Base-by-base conservation (phyloP, 2,113 vertebrate genomes). In the Lichenostomus cassidix region DNA sequence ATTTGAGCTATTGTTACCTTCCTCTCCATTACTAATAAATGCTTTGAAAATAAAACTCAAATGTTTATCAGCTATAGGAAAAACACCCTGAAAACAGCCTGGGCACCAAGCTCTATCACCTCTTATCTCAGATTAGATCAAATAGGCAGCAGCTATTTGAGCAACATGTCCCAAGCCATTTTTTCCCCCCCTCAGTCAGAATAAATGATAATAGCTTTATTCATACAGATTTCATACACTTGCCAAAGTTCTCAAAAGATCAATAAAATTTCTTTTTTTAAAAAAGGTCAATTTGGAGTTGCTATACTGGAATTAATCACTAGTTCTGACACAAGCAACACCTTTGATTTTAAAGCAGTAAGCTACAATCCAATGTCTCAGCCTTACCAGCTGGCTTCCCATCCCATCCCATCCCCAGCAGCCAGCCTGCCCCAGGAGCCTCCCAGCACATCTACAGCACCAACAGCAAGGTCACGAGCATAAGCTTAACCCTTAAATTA, bases 401-500 rank as follows among this genome's bases (percentile, higher is more conserved):
- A 0, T 12, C 41, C 18, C 7, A 0, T 12, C 41, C 16, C 42
- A 29, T 21, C 18, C 33, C 15, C 52, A 76, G 50, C 35, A 79
- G 39, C 20, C 49, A 49, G 52, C 21, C 53, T 18, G 18, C 11
- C 63, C 22, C 37, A 14, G 27, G 52, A 75, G 60, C 52, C 19
- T 2, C 21, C 41, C 53, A 19, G 9, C 67, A 47, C 10, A 31
- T 7, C 16, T 1, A 0, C 1, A 15, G 33, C 37, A 63, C 42
- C 37, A 33, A 20, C 37, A 44, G 5, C 24, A 55, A 81, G 4
- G 7, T 39, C 7, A 0, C 0, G 0, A 31, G 18, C 41, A 23
- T 3, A 18, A 39, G 7, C 21, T 25, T 16, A 47, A 65, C 3
- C 1, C 60, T 18, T 2, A 22, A 49, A 15, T 18, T 41, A 73